Conservation (phyloP, 2,888 invertebrate genomes). For the Cephalotes varians region DNA sequence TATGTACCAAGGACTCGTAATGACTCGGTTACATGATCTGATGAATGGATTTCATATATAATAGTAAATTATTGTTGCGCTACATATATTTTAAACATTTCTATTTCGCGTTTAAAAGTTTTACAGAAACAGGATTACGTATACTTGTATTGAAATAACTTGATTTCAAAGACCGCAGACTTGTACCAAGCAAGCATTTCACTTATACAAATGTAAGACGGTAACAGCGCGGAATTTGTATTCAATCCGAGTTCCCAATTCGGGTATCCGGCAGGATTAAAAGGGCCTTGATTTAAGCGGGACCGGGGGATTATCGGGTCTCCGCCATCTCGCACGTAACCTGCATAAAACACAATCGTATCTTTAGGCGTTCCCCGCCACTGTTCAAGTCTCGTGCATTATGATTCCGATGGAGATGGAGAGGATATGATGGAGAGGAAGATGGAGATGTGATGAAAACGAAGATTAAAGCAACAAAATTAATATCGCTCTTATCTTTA, state of each 20-base stretch:
- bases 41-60: background rate
- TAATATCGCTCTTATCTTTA: conserved; percentile 27
- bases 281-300: conserved; percentile 46
- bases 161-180: background rate
- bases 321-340: conserved; percentile 45
- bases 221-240: conserved; percentile 36
- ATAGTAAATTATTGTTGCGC: background rate
- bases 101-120: background rate
- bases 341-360: conserved; percentile 50
- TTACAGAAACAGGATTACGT: background rate
- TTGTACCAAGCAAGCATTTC: conserved; percentile 13
- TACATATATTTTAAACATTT: background rate
- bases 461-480: conserved; percentile 9
- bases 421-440: background rate
- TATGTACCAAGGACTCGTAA: background rate
- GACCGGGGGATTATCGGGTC: conserved; percentile 37
- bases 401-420: conserved; percentile 10
- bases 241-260: conserved; percentile 46
- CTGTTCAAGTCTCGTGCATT: background rate
- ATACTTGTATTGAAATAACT: background rate
- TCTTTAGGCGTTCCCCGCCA: conserved; percentile 4
- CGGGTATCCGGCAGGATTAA: conserved; percentile 43
- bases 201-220: conserved; percentile 36
- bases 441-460: too few relatives aligned
- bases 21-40: background rate